These are phyloP conservation scores for Ganaspis brasiliensis DNA, from an alignment of 2,888 invertebrate genomes.

Conservation along the genomic window DNA sequence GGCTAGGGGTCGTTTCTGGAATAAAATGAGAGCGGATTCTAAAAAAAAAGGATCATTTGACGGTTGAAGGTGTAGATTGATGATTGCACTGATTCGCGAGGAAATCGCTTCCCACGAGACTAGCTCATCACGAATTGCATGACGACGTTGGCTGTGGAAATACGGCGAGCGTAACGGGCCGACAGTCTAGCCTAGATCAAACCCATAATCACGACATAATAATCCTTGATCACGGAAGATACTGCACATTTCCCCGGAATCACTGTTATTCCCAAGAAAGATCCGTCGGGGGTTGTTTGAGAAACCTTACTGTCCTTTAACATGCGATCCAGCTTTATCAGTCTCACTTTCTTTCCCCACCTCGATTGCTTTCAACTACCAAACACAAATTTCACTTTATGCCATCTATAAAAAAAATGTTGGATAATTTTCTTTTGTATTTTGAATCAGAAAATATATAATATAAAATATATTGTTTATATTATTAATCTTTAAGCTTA, in stretches of 20 bases:
- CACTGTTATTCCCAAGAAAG: conserved; percentile 75
- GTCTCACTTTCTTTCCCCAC: conserved; percentile 35
- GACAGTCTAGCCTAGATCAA: conserved; percentile 75
- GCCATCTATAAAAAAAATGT: no score
- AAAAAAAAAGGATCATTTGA: background rate
- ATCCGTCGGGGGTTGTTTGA: conserved; percentile 51
- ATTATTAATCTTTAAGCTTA: no score
- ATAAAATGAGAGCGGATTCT: no score
- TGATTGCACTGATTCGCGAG: conserved; percentile 47
- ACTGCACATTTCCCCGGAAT: conserved; percentile 78
- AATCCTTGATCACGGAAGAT: conserved; percentile 80
- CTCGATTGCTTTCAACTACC: background rate
- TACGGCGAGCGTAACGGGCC: conserved; percentile 53
- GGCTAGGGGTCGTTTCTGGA: no score
- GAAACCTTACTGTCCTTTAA: conserved; percentile 74
- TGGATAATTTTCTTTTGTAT: no score
- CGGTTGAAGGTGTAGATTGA: conserved; percentile 29
- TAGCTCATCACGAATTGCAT: conserved; percentile 73
- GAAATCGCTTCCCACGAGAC: conserved; percentile 62
- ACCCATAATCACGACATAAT: conserved; percentile 77
- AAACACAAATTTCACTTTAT: background rate
- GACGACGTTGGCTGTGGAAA: conserved; percentile 61
- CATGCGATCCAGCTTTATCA: conserved; percentile 77
- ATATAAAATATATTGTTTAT: no score
- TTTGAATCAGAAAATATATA: no score